A percentile compares a stretch with the other conserved stretches of the same genome.
Evolutionary conservation across 2,113 vertebrate species (phyloP).

Genomic region (Boulengeromyrus knoepffleri): DNA sequence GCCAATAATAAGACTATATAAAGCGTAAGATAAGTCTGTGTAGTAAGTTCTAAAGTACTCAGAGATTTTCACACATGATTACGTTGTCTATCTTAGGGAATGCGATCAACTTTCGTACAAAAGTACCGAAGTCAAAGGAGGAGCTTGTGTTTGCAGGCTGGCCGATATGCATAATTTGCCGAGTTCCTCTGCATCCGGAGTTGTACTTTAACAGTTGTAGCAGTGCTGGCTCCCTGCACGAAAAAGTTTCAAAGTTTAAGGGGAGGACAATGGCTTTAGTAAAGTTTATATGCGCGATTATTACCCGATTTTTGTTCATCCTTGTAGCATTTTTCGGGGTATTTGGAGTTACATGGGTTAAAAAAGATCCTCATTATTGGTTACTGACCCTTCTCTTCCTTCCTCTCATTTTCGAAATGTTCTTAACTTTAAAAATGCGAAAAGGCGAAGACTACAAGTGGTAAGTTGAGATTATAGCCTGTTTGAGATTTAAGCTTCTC

Average conservation of each 20-base stretch:
- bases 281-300: conserved; percentile 67
- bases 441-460: conserved; percentile 86
- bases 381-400: conserved; percentile 74
- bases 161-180: not conserved
- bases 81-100: not conserved
- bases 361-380: conserved; percentile 70
- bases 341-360: conserved; percentile 73
- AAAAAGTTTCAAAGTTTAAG: not conserved
- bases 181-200: not conserved
- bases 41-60: not conserved
- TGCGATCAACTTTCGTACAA: not conserved
- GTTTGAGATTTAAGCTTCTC: not conserved
- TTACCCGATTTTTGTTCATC: conserved; percentile 73
- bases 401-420: conserved; percentile 72
- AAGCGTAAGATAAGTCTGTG: not conserved
- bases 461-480: conserved; percentile 55
- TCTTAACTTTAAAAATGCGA: conserved; percentile 73
- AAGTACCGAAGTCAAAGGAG: not conserved
- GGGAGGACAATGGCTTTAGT: conserved; percentile 53
- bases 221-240: not conserved
- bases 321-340: conserved; percentile 74
- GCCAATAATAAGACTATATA: not conserved
- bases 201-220: not conserved
- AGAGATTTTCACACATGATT: not conserved
- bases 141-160: not conserved